phyloP scores from a whole-genome alignment of 1,140 invertebrate species.

The Drosophila kepulauana region DNA sequence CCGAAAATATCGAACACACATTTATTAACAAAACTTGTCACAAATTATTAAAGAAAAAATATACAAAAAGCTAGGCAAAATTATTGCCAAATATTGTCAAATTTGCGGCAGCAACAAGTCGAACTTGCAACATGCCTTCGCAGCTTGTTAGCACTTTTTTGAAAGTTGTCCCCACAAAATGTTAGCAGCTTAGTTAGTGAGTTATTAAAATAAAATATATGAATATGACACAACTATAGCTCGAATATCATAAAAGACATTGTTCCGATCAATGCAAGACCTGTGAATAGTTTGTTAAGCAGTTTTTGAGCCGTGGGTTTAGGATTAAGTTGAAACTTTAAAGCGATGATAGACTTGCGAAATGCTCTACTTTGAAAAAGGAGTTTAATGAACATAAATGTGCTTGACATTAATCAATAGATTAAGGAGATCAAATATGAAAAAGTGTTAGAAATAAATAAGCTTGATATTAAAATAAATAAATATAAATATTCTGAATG shows the following conservation, averaged over 20 bases:
- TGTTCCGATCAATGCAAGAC: conserved; percentile 23
- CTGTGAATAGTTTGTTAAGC: conserved; percentile 17
- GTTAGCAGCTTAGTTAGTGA: conserved; percentile 29
- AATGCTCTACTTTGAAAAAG: not conserved
- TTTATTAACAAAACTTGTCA: conserved; percentile 50
- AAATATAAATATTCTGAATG: too few species aligned
- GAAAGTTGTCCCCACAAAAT: conserved; percentile 64
- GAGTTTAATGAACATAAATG: too few species aligned
- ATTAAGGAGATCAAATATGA: too few species aligned
- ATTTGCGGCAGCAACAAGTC: conserved; percentile 46
- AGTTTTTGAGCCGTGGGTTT: conserved; percentile 1
- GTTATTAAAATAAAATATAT: conserved; percentile 39
- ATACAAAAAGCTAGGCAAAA: conserved; percentile 30
- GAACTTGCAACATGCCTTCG: conserved; percentile 23
- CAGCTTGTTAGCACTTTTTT: conserved; percentile 60
- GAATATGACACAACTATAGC: conserved; percentile 23
- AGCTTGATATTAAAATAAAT: too few species aligned
- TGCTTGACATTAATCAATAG: too few species aligned
- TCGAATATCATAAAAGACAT: conserved; percentile 38
- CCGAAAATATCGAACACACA: conserved; percentile 22
- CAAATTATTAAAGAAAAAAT: conserved; percentile 34
- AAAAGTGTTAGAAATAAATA: too few species aligned
- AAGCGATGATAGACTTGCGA: not conserved
- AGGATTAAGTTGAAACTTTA: not conserved
- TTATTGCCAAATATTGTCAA: conserved; percentile 73